phyloP scores from a whole-genome alignment of 2,113 vertebrate genomes.

The Melanocharis versteri region DNA sequence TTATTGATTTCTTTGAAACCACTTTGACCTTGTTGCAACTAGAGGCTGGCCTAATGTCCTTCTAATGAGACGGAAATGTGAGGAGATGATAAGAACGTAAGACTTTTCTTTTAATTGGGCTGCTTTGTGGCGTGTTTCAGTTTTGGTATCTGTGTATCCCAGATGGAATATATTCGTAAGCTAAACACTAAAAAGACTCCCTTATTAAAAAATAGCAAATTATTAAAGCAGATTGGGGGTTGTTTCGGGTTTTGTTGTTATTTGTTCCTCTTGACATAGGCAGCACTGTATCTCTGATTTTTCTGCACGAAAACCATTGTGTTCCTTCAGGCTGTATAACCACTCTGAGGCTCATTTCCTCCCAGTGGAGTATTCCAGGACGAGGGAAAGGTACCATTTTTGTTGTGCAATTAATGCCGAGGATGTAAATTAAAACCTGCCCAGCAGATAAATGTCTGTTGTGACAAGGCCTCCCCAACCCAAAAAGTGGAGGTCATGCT shows the following conservation, averaged over 20 bases:
- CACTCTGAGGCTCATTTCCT: not conserved
- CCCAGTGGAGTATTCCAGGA: not conserved
- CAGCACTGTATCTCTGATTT: not conserved
- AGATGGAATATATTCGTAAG: not conserved
- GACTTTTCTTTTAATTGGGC: not conserved
- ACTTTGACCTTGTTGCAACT: not conserved
- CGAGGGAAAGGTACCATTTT: not conserved
- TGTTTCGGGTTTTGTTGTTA: not conserved
- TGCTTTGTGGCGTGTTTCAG: not conserved
- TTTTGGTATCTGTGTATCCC: not conserved
- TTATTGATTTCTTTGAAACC: not conserved
- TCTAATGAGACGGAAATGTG: not conserved
- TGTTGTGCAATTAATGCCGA: not conserved
- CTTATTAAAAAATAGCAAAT: not conserved
- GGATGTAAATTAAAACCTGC: not conserved
- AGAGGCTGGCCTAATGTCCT: not conserved
- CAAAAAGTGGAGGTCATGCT: not conserved
- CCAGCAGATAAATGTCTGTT: not conserved
- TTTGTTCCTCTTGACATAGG: not conserved
- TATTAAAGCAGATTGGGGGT: not conserved
- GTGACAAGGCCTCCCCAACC: not conserved
- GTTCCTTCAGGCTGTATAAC: not conserved
- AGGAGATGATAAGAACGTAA: accelerated
- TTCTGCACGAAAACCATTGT: not conserved
- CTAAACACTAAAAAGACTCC: not conserved